These are phyloP conservation scores for Neosilurus hyrtlii DNA, from an alignment of 2,797 vertebrate species.

Conservation along the genomic window DNA sequence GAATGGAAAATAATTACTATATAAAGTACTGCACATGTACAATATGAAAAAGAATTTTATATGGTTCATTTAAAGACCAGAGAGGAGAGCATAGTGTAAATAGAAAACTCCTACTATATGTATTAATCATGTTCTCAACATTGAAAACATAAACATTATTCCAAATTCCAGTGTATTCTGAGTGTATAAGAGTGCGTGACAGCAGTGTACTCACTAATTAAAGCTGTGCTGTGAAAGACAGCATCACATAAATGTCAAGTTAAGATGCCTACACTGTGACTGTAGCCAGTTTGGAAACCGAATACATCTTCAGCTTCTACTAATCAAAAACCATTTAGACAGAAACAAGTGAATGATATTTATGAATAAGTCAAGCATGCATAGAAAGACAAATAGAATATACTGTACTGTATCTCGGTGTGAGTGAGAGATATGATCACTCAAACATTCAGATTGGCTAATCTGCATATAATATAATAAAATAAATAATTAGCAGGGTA, in stretches of 20 bases:
- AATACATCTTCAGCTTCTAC: neutral
- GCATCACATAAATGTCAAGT: neutral
- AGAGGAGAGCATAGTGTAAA: neutral
- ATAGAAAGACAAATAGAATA: neutral
- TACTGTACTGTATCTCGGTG: neutral
- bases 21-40: constrained; percentile 29
- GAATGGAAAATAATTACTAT: neutral
- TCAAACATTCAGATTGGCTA: no score
- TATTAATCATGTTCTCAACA: constrained; percentile 35
- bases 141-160: constrained; percentile 2
- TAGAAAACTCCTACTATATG: constrained; percentile 17
- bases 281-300: neutral
- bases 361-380: neutral
- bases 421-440: no score
- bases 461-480: no score
- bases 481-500: no score
- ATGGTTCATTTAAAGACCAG: constrained; percentile 48
- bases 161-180: neutral
- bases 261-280: neutral
- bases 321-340: neutral
- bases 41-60: constrained; percentile 41
- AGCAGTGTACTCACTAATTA: neutral
- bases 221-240: neutral
- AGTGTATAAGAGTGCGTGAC: neutral
- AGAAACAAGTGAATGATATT: neutral